Conservation (phyloP, 2,888 invertebrate species). For the Venusia cambrica region DNA sequence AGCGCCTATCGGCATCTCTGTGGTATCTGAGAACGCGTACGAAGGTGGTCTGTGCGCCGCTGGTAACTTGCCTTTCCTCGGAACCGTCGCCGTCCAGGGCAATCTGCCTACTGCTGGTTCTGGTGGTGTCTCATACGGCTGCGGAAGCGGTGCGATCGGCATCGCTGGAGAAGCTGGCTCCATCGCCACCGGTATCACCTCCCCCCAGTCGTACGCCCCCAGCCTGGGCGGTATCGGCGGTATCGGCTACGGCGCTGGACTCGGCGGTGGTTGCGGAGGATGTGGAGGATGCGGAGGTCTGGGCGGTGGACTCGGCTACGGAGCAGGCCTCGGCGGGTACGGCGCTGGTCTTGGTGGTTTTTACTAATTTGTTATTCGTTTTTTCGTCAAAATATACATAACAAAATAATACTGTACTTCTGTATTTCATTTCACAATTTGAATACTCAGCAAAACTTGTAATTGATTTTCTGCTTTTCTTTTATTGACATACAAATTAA, state of each 20-base stretch:
- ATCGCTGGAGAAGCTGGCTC: conserved; percentile 24
- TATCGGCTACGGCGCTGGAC: not conserved
- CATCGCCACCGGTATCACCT: conserved; percentile 18
- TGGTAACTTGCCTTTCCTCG: conserved; percentile 45
- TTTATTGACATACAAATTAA: too few species aligned
- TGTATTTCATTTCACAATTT: too few species aligned
- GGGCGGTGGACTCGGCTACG: conserved; percentile 1
- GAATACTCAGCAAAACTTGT: too few species aligned
- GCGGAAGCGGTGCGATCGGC: conserved; percentile 33
- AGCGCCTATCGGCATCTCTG: conserved; percentile 41
- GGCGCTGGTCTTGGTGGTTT: too few species aligned
- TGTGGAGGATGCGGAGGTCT: not conserved
- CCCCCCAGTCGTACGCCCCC: conserved; percentile 13
- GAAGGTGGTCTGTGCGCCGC: conserved; percentile 37
- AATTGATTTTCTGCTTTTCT: too few species aligned
- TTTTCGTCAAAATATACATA: too few species aligned
- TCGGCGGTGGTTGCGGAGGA: conserved; percentile 3
- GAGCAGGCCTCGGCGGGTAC: conserved; percentile 1
- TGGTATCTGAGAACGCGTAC: conserved; percentile 47
- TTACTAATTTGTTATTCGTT: too few species aligned
- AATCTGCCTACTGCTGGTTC: conserved; percentile 37
- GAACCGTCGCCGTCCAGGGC: conserved; percentile 42
- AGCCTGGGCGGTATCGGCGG: not conserved
- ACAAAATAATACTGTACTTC: too few species aligned
- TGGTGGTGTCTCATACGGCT: conserved; percentile 38